Evolutionary conservation across 92 coral and sea anemone species (phyloP), one percentile per base, ranked within the genome.

Genomic region (Paragorgia papillata): DNA sequence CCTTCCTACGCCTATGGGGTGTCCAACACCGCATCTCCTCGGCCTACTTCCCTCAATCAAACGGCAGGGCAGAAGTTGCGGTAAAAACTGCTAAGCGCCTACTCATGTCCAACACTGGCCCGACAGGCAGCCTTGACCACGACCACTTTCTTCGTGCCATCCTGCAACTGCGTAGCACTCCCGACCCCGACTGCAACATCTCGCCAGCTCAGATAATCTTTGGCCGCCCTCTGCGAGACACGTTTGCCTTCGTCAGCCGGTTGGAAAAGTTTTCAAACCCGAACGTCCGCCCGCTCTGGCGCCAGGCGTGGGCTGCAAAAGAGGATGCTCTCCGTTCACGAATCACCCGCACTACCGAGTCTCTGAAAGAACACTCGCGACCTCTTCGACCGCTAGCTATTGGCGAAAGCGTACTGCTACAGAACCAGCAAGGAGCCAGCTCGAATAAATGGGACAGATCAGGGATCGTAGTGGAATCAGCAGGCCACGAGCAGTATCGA

Each of bases 361-460:
- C 74, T 21, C 76, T 84, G 15, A 69, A 13, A 30, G 50, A 56
- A 35, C 88, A 84, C 71, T 84, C 85, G 0, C 55, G 79, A 32
- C 88, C 88, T 13, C 83, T 74, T 21, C 83, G 82, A 26, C 86
- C 90, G 1, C 51, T 81, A 10, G 25, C 80, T 40, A 18, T 69
- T 68, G 86, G 83, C 2, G 79, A 82, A 19, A 59, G 61, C 49
- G 89, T 82, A 20, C 75, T 85, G 75, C 37, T 76, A 14, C 86
- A 85, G 78, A 86, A 86, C 51, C 86, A 86, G 66, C 84, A 62
- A 28, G 90, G 83, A 62, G 22, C 82, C 57, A 60, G 29, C 83
- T 84, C 90, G 17, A 82, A 62, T 62, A 86, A 82, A 79, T 86
- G 87, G 87, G 87, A 86, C 84, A 32, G 84, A 44, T 86, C 84